Evolutionary conservation across 2,888 invertebrate genomes (phyloP), one percentile per base, ranked within the genome.

Genomic region (Amaurobius ferox): DNA sequence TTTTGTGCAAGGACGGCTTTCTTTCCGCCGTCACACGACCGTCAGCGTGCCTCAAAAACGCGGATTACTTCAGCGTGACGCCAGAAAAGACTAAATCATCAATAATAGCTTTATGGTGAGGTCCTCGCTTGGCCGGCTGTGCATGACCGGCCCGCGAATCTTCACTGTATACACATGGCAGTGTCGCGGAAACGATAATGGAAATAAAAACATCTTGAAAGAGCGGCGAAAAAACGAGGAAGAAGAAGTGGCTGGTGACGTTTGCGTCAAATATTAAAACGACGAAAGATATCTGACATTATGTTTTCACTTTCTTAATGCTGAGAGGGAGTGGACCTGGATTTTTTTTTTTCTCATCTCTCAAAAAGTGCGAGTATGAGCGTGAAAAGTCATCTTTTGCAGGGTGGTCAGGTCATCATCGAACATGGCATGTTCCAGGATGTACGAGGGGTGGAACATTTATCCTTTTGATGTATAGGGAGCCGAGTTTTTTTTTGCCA

Each of bases 41-140:
- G 81, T 74, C 71, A 76, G 76, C 76, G 35, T 44, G 26, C 35
- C 30, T 26, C 35, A 19, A 39, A 26, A 67, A 67, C 67, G 39
- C 19, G 28, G 66, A 66, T 2, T 35, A 30, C 40, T 71, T 67
- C 30, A 79, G 73, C 85, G 85, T 86, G 79, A 86, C 85, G 73
- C 35, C 39, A 28, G n/a, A n/a, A 68, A 78, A 86, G 28, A 29
- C 73, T 86, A 86, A 86, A 86, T 86, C 85, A 86, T 66, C 67
- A 74, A 79, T 86, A 86, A 86, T 73, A 79, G 78, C 68, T 68
- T 44, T 55, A 30, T 32, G 78, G 40, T 32, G 85, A 73, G 68
- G 61, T 78, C 62, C 64, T 13, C 73, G 79, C 78, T 44, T 79
- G 73, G 44, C 5, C 62, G 39, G 3, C 40, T 79, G 68, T 55